phyloP scores from a whole-genome alignment of 2,113 vertebrate genomes.

The Oophaga pumilio region DNA sequence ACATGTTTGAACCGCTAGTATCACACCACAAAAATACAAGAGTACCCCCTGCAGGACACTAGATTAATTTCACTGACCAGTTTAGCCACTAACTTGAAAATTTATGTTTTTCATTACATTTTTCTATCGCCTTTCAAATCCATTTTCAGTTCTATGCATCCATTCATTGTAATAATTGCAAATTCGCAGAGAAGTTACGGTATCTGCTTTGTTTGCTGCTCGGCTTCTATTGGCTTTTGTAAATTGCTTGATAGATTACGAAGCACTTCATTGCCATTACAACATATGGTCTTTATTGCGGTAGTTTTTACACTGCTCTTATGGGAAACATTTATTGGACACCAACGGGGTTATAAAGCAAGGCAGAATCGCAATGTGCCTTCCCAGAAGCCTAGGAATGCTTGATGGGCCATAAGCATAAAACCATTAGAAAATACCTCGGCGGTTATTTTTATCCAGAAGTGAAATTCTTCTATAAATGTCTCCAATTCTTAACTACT shows the following conservation, averaged over 20 bases:
- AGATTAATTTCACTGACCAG: not conserved
- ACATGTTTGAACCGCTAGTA: not conserved
- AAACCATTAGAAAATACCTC: not conserved
- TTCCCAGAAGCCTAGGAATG: not conserved
- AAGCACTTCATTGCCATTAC: slow-evolving; percentile 14
- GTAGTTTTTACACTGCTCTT: slow-evolving; percentile 17
- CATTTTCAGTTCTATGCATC: not conserved
- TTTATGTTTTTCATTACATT: not conserved
- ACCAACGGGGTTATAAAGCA: slow-evolving; percentile 1
- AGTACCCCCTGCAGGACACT: slow-evolving; percentile 41
- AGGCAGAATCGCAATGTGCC: not conserved
- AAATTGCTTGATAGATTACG: slow-evolving; percentile 19
- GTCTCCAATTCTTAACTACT: not conserved
- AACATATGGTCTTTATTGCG: slow-evolving; percentile 32
- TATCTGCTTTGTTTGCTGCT: not conserved
- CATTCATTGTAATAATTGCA: not conserved
- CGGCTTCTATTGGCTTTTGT: slow-evolving; percentile 1
- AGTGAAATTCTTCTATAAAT: not conserved
- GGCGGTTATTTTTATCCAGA: not conserved
- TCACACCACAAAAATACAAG: not conserved
- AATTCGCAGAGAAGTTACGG: not conserved
- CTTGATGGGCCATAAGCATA: not conserved
- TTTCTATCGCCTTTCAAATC: not conserved
- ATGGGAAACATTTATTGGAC: slow-evolving; percentile 27
- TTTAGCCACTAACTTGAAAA: not conserved